Conservation (phyloP, 1,140 invertebrate species). For the Plodia interpunctella region DNA sequence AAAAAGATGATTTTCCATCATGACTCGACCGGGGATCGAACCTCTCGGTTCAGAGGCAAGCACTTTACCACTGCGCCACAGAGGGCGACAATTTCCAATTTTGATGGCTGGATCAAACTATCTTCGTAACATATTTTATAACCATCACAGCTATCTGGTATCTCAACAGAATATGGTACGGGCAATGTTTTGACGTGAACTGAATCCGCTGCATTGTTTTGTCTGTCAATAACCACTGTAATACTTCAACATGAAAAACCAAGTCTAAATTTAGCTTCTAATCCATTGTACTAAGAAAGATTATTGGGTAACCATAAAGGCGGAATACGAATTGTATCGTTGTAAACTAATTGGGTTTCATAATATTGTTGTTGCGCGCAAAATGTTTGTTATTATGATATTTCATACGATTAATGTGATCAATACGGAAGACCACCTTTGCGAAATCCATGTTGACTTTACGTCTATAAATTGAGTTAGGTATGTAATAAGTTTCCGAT, state of each 20-base stretch:
- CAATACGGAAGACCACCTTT: not conserved
- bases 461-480: too few species aligned
- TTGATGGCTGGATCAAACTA: too few species aligned
- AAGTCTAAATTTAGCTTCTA: constrained; percentile 12
- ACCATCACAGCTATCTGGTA: too few species aligned
- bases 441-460: not conserved
- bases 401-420: not conserved
- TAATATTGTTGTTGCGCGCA: not conserved
- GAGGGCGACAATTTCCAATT: too few species aligned
- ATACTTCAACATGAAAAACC: not conserved
- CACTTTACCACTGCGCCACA: too few species aligned
- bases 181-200: constrained; percentile 23
- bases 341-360: constrained; percentile 1
- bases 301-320: not conserved
- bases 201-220: constrained; percentile 26
- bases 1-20: too few species aligned
- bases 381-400: not conserved
- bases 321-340: not conserved
- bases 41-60: too few species aligned
- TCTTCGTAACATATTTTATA: too few species aligned
- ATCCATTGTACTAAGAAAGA: not conserved
- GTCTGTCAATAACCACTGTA: constrained; percentile 14
- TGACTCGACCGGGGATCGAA: too few species aligned
- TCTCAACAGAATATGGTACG: constrained; percentile 10
- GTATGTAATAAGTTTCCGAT: too few species aligned